Conservation (phyloP, 2,888 invertebrate species). For the Acrocera orbiculus region DNA sequence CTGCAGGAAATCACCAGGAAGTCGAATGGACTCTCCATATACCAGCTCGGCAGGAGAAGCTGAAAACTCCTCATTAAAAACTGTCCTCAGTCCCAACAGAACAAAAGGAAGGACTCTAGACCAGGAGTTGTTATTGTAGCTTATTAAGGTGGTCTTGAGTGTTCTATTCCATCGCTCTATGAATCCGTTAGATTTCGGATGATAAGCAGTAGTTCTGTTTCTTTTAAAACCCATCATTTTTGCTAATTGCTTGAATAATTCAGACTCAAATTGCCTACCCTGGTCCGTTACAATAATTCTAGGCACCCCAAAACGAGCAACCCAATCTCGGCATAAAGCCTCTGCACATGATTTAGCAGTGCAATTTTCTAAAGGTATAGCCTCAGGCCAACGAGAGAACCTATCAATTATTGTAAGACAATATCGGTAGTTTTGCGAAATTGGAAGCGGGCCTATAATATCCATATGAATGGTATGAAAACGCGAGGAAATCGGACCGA, state of each 20-base stretch:
- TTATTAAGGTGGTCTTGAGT: no score
- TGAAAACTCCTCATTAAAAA: no score
- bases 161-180: constrained; percentile 25
- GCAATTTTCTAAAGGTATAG: constrained; percentile 5
- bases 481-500: no score
- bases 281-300: constrained; percentile 4
- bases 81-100: no score
- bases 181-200: constrained; percentile 7
- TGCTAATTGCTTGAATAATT: constrained; percentile 1
- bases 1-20: no score
- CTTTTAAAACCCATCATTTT: constrained; percentile 2
- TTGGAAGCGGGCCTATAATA: no score
- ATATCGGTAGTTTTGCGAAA: constrained; percentile 5
- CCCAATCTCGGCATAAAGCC: constrained; percentile 2
- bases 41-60: no score
- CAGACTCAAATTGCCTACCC: constrained; percentile 7
- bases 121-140: no score
- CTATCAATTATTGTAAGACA: constrained; percentile 2
- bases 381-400: constrained; percentile 7
- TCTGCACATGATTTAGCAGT: constrained; percentile 11
- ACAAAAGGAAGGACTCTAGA: no score
- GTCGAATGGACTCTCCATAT: no score
- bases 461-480: no score
- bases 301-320: constrained; percentile 7
- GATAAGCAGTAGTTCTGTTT: constrained; percentile 5